A percentile compares a stretch with the other conserved stretches of the same genome.
Evolutionary conservation across 2,888 invertebrate genomes (phyloP).

Genomic region (Desoria tigrina): DNA sequence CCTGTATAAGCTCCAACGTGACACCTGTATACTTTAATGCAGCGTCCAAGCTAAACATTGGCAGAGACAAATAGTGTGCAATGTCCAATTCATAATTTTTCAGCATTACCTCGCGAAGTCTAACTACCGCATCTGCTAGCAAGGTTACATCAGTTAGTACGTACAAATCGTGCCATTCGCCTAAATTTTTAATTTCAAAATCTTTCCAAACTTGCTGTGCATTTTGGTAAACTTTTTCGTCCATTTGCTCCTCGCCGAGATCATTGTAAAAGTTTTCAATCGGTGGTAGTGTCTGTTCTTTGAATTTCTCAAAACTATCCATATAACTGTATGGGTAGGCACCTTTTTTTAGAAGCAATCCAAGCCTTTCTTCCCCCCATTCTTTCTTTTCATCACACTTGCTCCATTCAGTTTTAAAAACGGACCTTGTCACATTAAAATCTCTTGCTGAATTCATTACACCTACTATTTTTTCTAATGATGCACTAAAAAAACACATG

Average conservation of each 20-base stretch:
- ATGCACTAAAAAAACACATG: slow-evolving; percentile 22
- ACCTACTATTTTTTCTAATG: slow-evolving; percentile 21
- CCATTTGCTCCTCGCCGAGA: slow-evolving; percentile 22
- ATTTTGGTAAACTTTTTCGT: slow-evolving; percentile 22
- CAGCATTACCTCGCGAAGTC: slow-evolving; percentile 18
- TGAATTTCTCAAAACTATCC: slow-evolving; percentile 27
- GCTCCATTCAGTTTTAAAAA: not conserved
- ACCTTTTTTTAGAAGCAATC: slow-evolving; percentile 31
- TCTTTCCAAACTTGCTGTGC: slow-evolving; percentile 31
- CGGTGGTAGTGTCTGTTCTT: slow-evolving; percentile 26
- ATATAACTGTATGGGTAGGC: slow-evolving; percentile 44
- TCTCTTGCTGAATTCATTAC: slow-evolving; percentile 14
- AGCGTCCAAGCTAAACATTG: slow-evolving; percentile 28
- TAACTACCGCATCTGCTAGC: slow-evolving; percentile 22
- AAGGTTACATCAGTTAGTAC: slow-evolving; percentile 18
- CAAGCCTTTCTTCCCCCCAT: slow-evolving; percentile 1
- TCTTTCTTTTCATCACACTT: slow-evolving; percentile 6
- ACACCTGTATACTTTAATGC: slow-evolving; percentile 25
- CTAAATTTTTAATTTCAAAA: slow-evolving; percentile 30
- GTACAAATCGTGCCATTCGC: slow-evolving; percentile 43
- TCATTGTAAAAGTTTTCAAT: slow-evolving; percentile 29
- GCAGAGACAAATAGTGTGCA: slow-evolving; percentile 30
- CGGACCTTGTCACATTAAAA: slow-evolving; percentile 8
- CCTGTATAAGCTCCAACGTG: slow-evolving; percentile 22
- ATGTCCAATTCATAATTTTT: slow-evolving; percentile 19